Conservation (phyloP, 2,113 vertebrate species). For the Irena cyanogastra region DNA sequence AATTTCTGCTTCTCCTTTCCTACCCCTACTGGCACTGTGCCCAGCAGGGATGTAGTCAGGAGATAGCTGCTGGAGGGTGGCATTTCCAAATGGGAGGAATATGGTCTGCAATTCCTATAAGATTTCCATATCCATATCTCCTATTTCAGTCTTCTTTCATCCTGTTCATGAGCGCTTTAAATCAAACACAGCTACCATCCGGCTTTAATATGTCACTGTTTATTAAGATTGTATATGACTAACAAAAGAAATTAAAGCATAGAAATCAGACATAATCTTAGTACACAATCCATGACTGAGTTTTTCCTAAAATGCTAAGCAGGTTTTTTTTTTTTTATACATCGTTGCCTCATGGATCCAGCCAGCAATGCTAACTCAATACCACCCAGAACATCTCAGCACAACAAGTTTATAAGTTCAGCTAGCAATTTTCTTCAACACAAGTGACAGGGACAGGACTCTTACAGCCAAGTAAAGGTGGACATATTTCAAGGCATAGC, state of each 20-base stretch:
- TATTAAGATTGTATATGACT: not conserved
- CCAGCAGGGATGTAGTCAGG: not conserved
- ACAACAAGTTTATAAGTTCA: not conserved
- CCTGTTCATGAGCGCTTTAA: not conserved
- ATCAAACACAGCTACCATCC: not conserved
- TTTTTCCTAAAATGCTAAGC: not conserved
- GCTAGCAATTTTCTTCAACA: not conserved
- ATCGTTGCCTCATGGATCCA: not conserved
- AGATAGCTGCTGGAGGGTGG: not conserved
- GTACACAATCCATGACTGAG: not conserved
- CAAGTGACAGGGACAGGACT: not conserved
- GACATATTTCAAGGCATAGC: not conserved
- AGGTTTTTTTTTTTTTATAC: not conserved
- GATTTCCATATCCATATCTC: not conserved
- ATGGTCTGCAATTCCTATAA: not conserved
- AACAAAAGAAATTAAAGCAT: not conserved
- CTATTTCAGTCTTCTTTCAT: not conserved
- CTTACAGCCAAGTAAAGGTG: not conserved
- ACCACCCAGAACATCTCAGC: not conserved
- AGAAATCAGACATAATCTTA: not conserved
- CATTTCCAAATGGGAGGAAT: not conserved
- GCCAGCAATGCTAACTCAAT: not conserved
- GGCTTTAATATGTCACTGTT: not conserved
- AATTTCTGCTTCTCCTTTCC: not conserved
- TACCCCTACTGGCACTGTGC: not conserved